Conservation (phyloP, 2,113 vertebrate species). For the Columbina picui region DNA sequence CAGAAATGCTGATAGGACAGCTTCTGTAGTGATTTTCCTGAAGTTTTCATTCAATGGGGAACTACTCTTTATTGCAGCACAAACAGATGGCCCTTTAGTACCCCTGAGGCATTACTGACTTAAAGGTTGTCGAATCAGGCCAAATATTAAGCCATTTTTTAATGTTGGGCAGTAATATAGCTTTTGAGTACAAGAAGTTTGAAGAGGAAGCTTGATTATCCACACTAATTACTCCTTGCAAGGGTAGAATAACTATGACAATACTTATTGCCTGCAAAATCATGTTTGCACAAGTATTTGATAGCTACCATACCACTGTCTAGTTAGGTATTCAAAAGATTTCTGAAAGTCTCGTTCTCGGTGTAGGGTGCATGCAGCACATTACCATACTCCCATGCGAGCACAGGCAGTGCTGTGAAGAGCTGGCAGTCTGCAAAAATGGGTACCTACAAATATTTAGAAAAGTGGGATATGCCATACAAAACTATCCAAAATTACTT, state of each 20-base stretch:
- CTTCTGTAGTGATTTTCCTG: background rate
- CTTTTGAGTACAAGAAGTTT: background rate
- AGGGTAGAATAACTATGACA: background rate
- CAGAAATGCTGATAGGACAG: background rate
- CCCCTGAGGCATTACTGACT: background rate
- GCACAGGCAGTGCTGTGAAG: background rate
- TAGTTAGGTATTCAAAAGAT: background rate
- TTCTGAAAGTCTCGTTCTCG: background rate
- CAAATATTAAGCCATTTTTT: background rate
- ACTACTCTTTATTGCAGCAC: background rate
- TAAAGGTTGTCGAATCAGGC: background rate
- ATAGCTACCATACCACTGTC: background rate
- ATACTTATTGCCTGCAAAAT: background rate
- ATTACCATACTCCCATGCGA: fast-evolving
- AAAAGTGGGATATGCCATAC: background rate
- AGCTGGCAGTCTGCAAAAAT: background rate
- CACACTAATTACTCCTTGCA: background rate
- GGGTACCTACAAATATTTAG: background rate
- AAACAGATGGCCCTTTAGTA: background rate
- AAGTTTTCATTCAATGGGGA: background rate
- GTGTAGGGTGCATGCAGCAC: background rate
- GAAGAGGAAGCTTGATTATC: background rate
- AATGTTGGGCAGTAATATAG: fast-evolving
- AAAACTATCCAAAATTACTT: background rate
- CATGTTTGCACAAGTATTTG: background rate